Percentiles rank a stretch among this genome's conserved stretches.
Conservation (phyloP, 2,113 vertebrate genomes). For the Bubo blakistoni region DNA sequence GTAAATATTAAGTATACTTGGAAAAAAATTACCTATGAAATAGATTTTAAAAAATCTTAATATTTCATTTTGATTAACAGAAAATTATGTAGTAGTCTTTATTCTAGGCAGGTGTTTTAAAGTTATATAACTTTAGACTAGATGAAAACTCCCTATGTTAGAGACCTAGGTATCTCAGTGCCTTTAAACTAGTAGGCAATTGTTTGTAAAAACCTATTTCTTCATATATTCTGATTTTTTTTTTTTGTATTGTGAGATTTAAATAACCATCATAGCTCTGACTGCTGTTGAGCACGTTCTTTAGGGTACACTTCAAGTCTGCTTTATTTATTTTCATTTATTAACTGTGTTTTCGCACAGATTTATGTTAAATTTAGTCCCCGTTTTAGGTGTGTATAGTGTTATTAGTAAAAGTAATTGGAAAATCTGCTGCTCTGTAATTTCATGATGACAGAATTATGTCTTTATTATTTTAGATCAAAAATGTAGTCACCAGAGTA, state of each 20-base stretch:
- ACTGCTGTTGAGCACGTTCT: background rate
- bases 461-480: background rate
- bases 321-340: background rate
- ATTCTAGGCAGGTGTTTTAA: background rate
- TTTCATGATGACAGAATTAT: background rate
- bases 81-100: background rate
- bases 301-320: background rate
- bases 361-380: background rate
- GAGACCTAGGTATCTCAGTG: background rate
- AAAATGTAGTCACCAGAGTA: background rate
- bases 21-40: background rate
- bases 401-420: background rate
- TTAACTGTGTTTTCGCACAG: background rate
- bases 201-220: background rate
- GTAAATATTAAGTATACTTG: background rate
- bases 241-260: background rate
- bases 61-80: background rate
- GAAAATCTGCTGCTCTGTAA: background rate
- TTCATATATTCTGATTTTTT: background rate
- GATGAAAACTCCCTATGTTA: background rate
- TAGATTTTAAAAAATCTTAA: background rate
- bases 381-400: background rate
- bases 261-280: background rate
- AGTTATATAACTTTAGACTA: background rate
- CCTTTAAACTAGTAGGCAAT: background rate